Base-by-base conservation (phyloP, 2,797 vertebrate species). In the Micropoecilia bifurca region DNA sequence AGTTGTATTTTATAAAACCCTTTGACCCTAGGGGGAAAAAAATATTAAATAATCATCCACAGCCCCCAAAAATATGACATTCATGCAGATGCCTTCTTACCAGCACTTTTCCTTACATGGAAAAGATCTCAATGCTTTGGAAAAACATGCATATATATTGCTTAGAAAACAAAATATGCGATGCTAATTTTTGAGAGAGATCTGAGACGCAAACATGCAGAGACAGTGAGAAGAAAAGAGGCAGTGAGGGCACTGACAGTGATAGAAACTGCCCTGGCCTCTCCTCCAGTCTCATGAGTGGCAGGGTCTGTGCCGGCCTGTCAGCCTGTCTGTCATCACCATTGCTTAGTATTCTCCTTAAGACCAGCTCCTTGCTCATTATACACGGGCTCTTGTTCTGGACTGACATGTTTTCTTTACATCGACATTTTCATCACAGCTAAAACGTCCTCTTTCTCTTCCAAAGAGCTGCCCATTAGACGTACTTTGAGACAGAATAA, bases 281-380 rank as follows among this genome's bases (percentile, higher is more conserved):
- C 92, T 91, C 88, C 90, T 87, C 88, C 81, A 83, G 90, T 90
- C 93, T 93, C 90, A 84, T 96, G 95, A 96, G 92, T 96, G 96
- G 93, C 95, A 95, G 94, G 93, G 95, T 95, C 93, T 95, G 90
- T 94, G 91, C 87, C 91, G 85, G 91, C 88, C 94, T 95, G 94
- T 95, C 95, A 95, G 90, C 91, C 92, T 92, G 94, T 93, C 94
- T 92, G 92, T 96, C 94, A 96, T 89, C 92, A 88, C 84, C 87
- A 82, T 92, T 93, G 91, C 92, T 96, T 95, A 94, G 95, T 94
- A 96, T 95, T 95, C 93, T 94, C 93, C 95, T 94, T 93, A 94
- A 91, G 90, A 93, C 90, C 91, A 89, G 93, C 91, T 84, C 87
- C 85, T 88, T 91, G 89, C 91, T 95, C 90, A 93, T 94, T 95